Conservation (phyloP, 2,797 vertebrate species). For the Phrynocephalus guinanensis region DNA sequence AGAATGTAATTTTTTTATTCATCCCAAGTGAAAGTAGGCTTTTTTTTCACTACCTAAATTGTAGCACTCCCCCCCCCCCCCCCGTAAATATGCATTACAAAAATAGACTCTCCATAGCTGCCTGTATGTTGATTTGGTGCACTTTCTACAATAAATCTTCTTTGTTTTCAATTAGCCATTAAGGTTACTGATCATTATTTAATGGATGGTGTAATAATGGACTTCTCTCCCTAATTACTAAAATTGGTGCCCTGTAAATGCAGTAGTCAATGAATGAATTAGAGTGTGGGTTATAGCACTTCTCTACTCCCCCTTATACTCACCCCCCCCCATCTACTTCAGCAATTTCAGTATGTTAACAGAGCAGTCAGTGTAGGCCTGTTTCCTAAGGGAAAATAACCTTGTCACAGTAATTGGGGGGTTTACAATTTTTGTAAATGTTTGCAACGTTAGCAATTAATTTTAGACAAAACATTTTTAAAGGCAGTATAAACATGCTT, state of each 20-base stretch:
- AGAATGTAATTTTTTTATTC: neutral
- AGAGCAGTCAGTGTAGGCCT: constrained; percentile 7
- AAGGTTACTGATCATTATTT: constrained; percentile 67
- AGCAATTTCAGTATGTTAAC: constrained; percentile 40
- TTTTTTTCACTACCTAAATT: neutral
- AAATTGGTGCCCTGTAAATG: constrained; percentile 73
- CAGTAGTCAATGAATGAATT: constrained; percentile 68
- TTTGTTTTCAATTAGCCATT: constrained; percentile 60
- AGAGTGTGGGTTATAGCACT: constrained; percentile 45
- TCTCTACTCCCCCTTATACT: constrained; percentile 26
- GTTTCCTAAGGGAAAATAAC: constrained; percentile 5
- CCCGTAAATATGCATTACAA: neutral
- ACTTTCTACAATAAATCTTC: constrained; percentile 39
- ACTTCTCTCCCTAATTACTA: constrained; percentile 73
- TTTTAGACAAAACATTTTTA: constrained; percentile 7
- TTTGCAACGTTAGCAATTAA: neutral
- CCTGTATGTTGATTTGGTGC: constrained; percentile 57
- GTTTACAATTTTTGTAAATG: neutral
- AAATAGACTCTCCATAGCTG: constrained; percentile 1
- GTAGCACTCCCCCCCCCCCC: neutral
- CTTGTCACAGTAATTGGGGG: constrained; percentile 18
- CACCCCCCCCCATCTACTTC: constrained; percentile 33
- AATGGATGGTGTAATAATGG: constrained; percentile 73
- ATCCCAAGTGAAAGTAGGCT: neutral
- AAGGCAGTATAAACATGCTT: constrained; percentile 2